Percentiles rank a stretch among this genome's conserved stretches.
These are phyloP conservation scores for Pempheris klunzingeri DNA, from an alignment of 2,797 vertebrate species.

Conservation along the genomic window DNA sequence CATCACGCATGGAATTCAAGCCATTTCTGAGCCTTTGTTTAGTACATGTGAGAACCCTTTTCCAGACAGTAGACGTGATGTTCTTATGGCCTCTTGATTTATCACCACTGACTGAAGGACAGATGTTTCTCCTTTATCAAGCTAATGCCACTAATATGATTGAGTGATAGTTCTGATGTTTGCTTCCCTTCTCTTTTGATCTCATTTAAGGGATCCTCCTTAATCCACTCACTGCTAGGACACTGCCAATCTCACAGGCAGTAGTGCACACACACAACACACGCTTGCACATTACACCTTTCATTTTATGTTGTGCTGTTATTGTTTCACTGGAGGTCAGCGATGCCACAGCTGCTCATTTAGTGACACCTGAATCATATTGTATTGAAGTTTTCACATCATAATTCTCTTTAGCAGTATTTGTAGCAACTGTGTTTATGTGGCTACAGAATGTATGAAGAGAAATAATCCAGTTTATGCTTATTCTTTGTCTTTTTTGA, in stretches of 20 bases:
- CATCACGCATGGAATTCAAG: neutral
- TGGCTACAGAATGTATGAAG: neutral
- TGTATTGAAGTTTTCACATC: neutral
- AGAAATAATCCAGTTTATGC: neutral
- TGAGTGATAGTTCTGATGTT: conserved; percentile 29
- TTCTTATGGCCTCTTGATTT: conserved; percentile 4
- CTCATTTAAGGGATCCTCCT: conserved; percentile 54
- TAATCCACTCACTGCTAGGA: conserved; percentile 50
- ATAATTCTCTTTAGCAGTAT: neutral
- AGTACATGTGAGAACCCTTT: neutral
- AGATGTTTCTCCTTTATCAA: conserved; percentile 7
- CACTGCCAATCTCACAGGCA: conserved; percentile 24
- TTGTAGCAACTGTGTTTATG: neutral
- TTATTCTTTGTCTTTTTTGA: neutral
- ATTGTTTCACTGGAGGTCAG: conserved; percentile 29
- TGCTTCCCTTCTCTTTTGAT: conserved; percentile 47
- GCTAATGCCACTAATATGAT: conserved; percentile 31
- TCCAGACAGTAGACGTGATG: neutral
- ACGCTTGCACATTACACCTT: neutral
- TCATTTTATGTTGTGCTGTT: conserved; percentile 21
- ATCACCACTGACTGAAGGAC: neutral
- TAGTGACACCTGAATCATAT: neutral
- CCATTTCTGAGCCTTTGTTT: conserved; percentile 2
- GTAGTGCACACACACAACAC: conserved; percentile 1
- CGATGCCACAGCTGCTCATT: conserved; percentile 24